Conservation (phyloP, 2,888 invertebrate species). For the Harmothoe impar region DNA sequence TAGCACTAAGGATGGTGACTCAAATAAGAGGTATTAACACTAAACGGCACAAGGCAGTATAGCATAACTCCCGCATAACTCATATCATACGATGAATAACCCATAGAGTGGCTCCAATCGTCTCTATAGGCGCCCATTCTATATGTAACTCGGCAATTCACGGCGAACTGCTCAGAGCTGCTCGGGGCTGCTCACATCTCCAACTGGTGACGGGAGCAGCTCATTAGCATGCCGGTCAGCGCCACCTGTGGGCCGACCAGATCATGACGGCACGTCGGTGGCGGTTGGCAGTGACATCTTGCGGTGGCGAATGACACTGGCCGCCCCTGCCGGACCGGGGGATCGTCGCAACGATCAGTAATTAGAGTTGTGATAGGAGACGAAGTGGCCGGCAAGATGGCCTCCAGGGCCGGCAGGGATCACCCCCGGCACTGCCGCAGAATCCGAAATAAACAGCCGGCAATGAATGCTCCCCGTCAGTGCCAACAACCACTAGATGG, state of each 20-base stretch:
- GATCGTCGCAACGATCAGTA: constrained; percentile 20
- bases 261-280: constrained; percentile 40
- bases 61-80: too few species aligned
- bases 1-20: too few species aligned
- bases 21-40: too few species aligned
- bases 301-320: constrained; percentile 39
- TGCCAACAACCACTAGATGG: constrained; percentile 1
- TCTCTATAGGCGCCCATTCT: too few species aligned
- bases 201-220: constrained; percentile 33
- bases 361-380: constrained; percentile 39
- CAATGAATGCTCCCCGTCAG: constrained; percentile 39
- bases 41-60: too few species aligned
- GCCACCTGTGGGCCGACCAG: constrained; percentile 37
- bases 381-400: constrained; percentile 49
- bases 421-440: not conserved
- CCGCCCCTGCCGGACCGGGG: not conserved
- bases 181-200: not conserved
- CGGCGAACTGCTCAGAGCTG: not conserved
- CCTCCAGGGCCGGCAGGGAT: constrained; percentile 7
- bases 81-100: too few species aligned
- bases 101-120: too few species aligned
- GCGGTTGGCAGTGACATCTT: constrained; percentile 41
- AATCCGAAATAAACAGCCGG: constrained; percentile 47
- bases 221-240: constrained; percentile 50
- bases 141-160: not conserved